These are phyloP conservation scores for Chelonia mydas DNA, from an alignment of 2,797 vertebrate species.

Conservation along the genomic window DNA sequence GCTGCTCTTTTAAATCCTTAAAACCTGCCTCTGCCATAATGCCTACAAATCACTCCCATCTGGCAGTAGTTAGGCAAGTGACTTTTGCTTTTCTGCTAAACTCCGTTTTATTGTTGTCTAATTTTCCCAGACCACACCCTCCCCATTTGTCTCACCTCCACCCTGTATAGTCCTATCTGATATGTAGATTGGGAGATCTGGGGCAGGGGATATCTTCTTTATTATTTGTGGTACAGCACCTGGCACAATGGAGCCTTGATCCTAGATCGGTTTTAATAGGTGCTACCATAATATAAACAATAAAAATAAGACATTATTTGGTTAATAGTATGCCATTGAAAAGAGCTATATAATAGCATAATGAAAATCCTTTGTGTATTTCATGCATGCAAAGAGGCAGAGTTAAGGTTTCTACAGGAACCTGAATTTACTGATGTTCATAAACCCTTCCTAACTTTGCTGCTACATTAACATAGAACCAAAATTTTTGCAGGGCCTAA, in stretches of 20 bases:
- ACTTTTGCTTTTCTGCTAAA: conserved; percentile 57
- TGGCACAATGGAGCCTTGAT: not conserved
- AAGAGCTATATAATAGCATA: conserved; percentile 31
- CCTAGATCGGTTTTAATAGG: conserved; percentile 1
- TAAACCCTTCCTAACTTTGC: conserved; percentile 55
- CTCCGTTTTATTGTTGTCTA: conserved; percentile 55
- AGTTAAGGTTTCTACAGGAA: conserved; percentile 47
- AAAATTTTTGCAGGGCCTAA: conserved; percentile 5
- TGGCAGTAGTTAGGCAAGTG: conserved; percentile 53
- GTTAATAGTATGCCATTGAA: not conserved
- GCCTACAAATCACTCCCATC: conserved; percentile 50
- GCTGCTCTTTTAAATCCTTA: conserved; percentile 32
- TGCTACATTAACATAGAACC: conserved; percentile 50
- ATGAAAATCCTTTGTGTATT: not conserved
- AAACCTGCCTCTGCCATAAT: conserved; percentile 28
- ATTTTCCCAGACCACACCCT: conserved; percentile 21
- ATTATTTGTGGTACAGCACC: not conserved
- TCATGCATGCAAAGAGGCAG: conserved; percentile 45
- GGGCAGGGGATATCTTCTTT: not conserved
- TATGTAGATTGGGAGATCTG: conserved; percentile 2
- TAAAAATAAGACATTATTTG: not conserved
- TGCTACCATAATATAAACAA: not conserved
- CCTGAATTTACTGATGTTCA: conserved; percentile 8
- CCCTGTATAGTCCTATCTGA: conserved; percentile 2
- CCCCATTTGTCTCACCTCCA: not conserved